Conservation (phyloP, 1,140 invertebrate species). For the Leguminivora glycinivorella region DNA sequence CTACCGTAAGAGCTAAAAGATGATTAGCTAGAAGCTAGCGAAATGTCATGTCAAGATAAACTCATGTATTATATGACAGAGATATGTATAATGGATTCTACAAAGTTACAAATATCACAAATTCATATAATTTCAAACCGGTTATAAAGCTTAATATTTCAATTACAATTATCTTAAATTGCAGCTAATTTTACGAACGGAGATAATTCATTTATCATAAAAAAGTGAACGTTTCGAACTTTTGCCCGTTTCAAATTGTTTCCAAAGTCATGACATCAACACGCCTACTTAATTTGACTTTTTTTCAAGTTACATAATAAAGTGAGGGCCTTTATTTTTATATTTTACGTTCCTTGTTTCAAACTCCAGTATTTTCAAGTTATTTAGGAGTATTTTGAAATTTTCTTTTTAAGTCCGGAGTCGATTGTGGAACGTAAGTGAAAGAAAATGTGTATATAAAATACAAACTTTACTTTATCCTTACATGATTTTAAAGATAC, state of each 20-base stretch:
- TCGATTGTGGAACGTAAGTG: background rate
- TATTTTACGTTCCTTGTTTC: constrained; percentile 44
- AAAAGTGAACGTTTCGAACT: constrained; percentile 33
- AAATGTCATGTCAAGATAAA: too few relatives aligned
- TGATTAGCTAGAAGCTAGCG: too few relatives aligned
- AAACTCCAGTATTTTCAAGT: constrained; percentile 37
- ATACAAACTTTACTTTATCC: background rate
- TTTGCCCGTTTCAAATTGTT: constrained; percentile 40
- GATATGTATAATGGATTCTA: too few relatives aligned
- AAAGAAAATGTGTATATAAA: background rate
- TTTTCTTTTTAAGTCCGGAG: constrained; percentile 30
- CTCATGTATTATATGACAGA: too few relatives aligned
- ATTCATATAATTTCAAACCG: too few relatives aligned
- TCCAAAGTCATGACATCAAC: constrained; percentile 45
- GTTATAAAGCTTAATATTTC: background rate
- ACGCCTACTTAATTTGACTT: constrained; percentile 48
- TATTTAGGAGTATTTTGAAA: constrained; percentile 34
- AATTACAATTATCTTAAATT: constrained; percentile 24
- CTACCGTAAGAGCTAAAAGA: too few relatives aligned
- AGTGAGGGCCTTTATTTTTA: constrained; percentile 43
- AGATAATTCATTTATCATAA: constrained; percentile 27
- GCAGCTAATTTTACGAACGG: constrained; percentile 10
- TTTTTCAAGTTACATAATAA: constrained; percentile 47
- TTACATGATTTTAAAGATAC: too few relatives aligned
- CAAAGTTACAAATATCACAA: too few relatives aligned